Evolutionary conservation across 1,140 invertebrate genomes (phyloP).

Genomic region (Meloidogyne exigua): DNA sequence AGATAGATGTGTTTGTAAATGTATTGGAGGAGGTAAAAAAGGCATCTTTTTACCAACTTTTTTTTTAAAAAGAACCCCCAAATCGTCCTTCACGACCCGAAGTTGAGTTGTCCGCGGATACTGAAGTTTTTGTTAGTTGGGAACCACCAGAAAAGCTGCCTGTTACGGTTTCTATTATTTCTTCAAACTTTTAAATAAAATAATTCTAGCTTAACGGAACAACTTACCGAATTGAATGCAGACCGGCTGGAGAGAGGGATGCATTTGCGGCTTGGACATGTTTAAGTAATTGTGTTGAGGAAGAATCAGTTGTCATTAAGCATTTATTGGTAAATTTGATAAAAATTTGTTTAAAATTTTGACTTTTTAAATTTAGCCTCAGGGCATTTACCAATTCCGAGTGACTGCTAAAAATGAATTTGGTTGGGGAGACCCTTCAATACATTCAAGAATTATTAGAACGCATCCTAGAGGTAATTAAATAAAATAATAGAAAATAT

Average conservation of each 20-base stretch:
- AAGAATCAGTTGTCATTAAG: constrained; percentile 83
- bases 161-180: constrained; percentile 70
- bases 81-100: constrained; percentile 82
- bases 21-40: constrained; percentile 65
- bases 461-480: constrained; percentile 50
- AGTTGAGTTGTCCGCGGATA: constrained; percentile 77
- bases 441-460: constrained; percentile 65
- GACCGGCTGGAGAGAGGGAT: constrained; percentile 66
- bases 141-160: constrained; percentile 69
- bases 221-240: constrained; percentile 69
- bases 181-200: not conserved
- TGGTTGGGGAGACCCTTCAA: constrained; percentile 69
- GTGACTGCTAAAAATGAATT: constrained; percentile 83
- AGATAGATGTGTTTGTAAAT: constrained; percentile 66
- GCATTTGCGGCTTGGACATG: constrained; percentile 73
- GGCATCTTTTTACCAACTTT: not conserved
- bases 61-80: constrained; percentile 70
- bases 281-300: constrained; percentile 81
- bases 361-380: not conserved
- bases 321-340: constrained; percentile 71
- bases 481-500: constrained; percentile 23
- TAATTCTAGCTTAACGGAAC: not conserved
- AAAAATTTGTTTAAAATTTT: constrained; percentile 6
- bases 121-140: constrained; percentile 83
- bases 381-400: constrained; percentile 73